Conservation (phyloP, 2,888 invertebrate species). For the Drosophila recens region DNA sequence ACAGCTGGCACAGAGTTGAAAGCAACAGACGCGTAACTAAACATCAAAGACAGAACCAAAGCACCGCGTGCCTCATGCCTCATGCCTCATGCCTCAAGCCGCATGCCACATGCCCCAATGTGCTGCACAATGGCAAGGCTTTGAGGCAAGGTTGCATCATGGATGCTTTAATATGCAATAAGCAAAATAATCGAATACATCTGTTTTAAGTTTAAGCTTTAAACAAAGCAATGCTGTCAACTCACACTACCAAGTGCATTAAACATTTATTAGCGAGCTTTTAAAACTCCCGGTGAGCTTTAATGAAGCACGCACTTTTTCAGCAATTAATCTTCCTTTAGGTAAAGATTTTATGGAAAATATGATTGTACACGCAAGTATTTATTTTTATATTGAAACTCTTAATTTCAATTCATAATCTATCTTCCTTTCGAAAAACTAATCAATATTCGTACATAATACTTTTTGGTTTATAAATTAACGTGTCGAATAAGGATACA, state of each 20-base stretch:
- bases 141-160: conserved; percentile 30
- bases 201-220: no score
- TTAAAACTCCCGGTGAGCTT: not conserved
- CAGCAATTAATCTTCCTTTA: not conserved
- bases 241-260: not conserved
- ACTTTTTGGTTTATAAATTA: not conserved
- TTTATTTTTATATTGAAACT: no score
- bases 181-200: conserved; percentile 25
- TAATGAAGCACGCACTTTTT: not conserved
- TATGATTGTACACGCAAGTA: no score
- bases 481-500: not conserved
- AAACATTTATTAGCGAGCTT: not conserved
- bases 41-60: conserved; percentile 53
- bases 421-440: not conserved
- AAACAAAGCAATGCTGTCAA: conserved; percentile 7
- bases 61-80: conserved; percentile 19
- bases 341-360: no score
- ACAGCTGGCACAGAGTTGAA: conserved; percentile 36
- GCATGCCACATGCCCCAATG: conserved; percentile 14
- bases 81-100: conserved; percentile 7
- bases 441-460: not conserved
- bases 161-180: conserved; percentile 34
- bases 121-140: conserved; percentile 29
- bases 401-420: no score
- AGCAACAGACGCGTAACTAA: conserved; percentile 21